Evolutionary conservation across 2,888 invertebrate genomes (phyloP).

Genomic region (Cremastobaeus sp.): DNA sequence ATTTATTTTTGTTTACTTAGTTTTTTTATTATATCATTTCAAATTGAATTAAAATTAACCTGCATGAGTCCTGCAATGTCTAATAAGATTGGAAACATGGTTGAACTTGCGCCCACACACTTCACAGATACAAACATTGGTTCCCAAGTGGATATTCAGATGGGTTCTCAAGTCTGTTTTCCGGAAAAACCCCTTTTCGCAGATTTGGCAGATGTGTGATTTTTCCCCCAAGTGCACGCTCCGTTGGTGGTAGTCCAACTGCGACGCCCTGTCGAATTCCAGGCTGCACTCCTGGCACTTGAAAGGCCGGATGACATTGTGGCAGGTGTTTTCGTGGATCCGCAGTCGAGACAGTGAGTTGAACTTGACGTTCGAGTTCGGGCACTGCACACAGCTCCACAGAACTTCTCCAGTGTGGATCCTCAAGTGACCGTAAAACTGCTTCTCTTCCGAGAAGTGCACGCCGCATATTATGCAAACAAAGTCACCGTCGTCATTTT

Average conservation of each 20-base stretch:
- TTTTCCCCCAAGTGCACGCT: slow-evolving; percentile 74
- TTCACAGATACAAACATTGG: slow-evolving; percentile 76
- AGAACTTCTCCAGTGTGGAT: slow-evolving; percentile 67
- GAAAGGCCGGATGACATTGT: slow-evolving; percentile 66
- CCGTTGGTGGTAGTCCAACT: slow-evolving; percentile 73
- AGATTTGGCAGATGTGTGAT: slow-evolving; percentile 74
- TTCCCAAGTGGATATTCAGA: slow-evolving; percentile 77
- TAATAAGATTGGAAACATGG: slow-evolving; percentile 77
- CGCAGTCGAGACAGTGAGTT: slow-evolving; percentile 59
- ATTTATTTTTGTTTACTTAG: not conserved
- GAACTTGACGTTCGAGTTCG: slow-evolving; percentile 52
- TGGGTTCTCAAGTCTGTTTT: slow-evolving; percentile 76
- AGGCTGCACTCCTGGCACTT: slow-evolving; percentile 70
- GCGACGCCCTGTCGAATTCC: slow-evolving; percentile 74
- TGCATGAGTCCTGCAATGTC: slow-evolving; percentile 76
- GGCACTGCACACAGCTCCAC: slow-evolving; percentile 66
- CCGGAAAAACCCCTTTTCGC: slow-evolving; percentile 74
- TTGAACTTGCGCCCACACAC: slow-evolving; percentile 77
- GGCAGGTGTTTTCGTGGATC: slow-evolving; percentile 59
- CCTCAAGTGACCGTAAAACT: slow-evolving; percentile 71
- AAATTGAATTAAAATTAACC: slow-evolving; percentile 65
- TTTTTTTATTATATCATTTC: not conserved
- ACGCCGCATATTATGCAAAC: slow-evolving; percentile 65
- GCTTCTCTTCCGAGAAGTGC: slow-evolving; percentile 66
- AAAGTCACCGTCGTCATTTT: slow-evolving; percentile 38